A percentile compares a stretch with the other conserved stretches of the same genome.
Conservation (phyloP, 2,797 vertebrate genomes). For the Phaenicophaeus curvirostris region DNA sequence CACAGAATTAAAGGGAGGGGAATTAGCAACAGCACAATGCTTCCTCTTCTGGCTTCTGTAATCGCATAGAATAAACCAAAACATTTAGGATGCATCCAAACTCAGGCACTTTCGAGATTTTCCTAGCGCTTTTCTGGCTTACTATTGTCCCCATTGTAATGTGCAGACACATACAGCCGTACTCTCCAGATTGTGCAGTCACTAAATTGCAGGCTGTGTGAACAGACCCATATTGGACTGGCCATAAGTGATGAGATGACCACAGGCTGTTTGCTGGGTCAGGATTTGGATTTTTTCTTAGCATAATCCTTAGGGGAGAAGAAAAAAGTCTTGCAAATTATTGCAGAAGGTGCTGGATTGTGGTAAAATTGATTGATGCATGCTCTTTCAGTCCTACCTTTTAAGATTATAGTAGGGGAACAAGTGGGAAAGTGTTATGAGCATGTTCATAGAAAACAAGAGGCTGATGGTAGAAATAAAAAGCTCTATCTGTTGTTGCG, state of each 20-base stretch:
- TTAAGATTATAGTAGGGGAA: neutral
- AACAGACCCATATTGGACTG: neutral
- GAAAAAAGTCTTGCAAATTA: neutral
- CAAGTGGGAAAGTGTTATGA: neutral
- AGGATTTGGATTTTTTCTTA: neutral
- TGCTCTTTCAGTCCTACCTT: neutral
- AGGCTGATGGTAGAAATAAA: neutral
- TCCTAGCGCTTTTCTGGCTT: neutral
- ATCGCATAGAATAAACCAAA: neutral
- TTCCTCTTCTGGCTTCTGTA: neutral
- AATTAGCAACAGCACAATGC: neutral
- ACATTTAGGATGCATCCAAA: neutral
- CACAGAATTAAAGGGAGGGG: neutral
- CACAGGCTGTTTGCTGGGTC: neutral
- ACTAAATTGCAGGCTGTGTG: neutral
- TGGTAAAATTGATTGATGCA: neutral
- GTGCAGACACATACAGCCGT: neutral
- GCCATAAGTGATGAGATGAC: neutral
- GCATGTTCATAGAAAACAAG: neutral
- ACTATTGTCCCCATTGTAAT: neutral
- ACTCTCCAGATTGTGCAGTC: neutral
- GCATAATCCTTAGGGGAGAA: neutral
- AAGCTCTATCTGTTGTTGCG: neutral
- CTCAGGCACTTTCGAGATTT: neutral
- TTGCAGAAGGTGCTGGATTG: neutral